Evolutionary conservation across 2,888 invertebrate genomes (phyloP), one percentile per base, ranked within the genome.

Genomic region (Schrankia costaestrigalis): DNA sequence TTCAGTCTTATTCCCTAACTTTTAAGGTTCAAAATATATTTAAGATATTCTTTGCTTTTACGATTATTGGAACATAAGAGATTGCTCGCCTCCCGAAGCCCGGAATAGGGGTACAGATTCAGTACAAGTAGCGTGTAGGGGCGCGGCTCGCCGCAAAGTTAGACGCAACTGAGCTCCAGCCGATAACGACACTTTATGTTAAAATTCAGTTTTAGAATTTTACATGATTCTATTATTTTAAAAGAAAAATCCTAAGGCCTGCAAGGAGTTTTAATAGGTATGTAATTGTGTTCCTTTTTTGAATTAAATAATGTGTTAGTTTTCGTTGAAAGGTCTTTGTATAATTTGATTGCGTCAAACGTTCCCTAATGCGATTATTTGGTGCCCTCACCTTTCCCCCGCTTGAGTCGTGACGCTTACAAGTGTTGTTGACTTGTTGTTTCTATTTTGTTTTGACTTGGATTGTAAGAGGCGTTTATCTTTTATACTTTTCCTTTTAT

Each of bases 121-220:
- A 83, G 87, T 85, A 82, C 83, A 84, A 85, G 86, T 84, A 86
- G 73, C 82, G 82, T 80, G 80, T 81, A 82, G 83, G 87, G 87
- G 87, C 84, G 87, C 87, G 87, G 87, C 82, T 83, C 86, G 84
- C 86, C 84, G 77, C 87, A 84, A 84, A 81, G 87, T 83, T 83
- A 87, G 87, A 87, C 86, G 87, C 85, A 73, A 78, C 84, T 77
- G 78, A 79, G 87, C 85, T 77, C 68, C 73, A 57, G 84, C 71
- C 77, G 78, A 73, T 72, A 78, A 72, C 80, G 76, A 71, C 78
- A 76, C 76, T 71, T 69, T 72, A 73, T 68, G 71, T 69, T 64
- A 56, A 56, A n/a, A 69, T 55, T 65, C 56, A 58, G 63, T 62
- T 64, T n/a, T 45, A 52, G 47, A 71, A 71, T 67, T 61, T 66